These are phyloP conservation scores for Maniola hyperantus DNA, from an alignment of 2,888 invertebrate genomes.

Conservation along the genomic window DNA sequence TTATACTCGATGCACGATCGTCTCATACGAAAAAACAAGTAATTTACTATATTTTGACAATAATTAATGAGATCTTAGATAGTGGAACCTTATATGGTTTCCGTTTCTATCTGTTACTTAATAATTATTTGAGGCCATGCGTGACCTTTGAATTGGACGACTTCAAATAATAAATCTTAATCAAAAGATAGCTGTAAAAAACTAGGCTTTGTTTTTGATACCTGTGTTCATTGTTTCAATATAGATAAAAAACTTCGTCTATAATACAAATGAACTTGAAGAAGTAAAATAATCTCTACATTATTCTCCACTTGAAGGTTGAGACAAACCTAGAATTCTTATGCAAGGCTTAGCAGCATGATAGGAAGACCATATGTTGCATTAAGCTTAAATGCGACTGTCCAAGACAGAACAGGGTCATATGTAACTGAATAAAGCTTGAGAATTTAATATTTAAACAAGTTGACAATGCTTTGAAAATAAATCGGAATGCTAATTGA, in stretches of 20 bases:
- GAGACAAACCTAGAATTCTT: background rate
- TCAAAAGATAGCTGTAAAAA: background rate
- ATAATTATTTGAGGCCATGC: constrained; percentile 18
- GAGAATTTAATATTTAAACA: background rate
- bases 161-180: constrained; percentile 16
- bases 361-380: background rate
- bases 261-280: background rate
- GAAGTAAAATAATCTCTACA: background rate
- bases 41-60: constrained; percentile 54
- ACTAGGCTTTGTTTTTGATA: background rate
- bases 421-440: background rate
- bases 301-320: background rate
- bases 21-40: constrained; percentile 49
- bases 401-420: background rate
- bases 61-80: constrained; percentile 53
- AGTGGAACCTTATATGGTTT: constrained; percentile 38
- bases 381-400: background rate
- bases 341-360: background rate
- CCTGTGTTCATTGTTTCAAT: background rate
- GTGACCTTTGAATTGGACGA: constrained; percentile 17
- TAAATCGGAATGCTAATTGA: background rate
- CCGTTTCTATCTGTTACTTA: constrained; percentile 31
- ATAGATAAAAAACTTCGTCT: background rate
- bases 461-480: background rate
- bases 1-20: constrained; percentile 50